Base-by-base conservation (phyloP, 2,113 vertebrate genomes). In the Alligator sinensis region DNA sequence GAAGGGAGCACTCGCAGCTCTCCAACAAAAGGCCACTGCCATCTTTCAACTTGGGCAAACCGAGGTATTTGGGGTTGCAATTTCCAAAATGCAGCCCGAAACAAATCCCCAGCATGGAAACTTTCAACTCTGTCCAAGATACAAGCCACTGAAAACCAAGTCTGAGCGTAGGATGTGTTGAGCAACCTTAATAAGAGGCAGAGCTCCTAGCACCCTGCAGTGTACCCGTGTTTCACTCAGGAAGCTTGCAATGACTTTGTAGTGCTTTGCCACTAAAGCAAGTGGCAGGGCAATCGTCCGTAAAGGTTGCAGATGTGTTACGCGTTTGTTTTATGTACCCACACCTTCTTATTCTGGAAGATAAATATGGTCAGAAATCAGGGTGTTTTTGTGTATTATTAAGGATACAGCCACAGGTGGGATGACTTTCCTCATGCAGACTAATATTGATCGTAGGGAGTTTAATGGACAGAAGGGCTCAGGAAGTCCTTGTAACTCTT, bases 201-300 rank as follows among this genome's bases (percentile, higher is more conserved):
- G 79, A 95, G 76, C 90, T 70, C 47, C 5, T 1, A 8, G 47
- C 47, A 47, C 47, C 47, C 47, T 47, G 47, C 47, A 77, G 82
- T 86, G 7, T 38, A 89, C 28, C 78, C 34, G 27, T 0, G 2
- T 60, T 88, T 64, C 11, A 58, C 70, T 84, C 80, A 22, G 2
- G 83, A 24, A 58, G 93, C 28, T 61, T 62, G 83, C 4, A 77
- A 55, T 95, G 95, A 97, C 86, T 91, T 96, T 95, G 95, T 2
- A 9, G 25, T 18, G 2, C 96, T 94, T 89, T 93, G 95, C 95
- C 96, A 95, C 59, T 47, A 14, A 95, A 86, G 91, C 96, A 96
- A 97, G 95, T 96, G 95, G 84, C 59, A 6, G 96, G 96, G 94
- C 94, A 80, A 84, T 22, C 87, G 94, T 86, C 95, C 92, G 93